Base-by-base conservation (phyloP, 1,140 invertebrate species). In the Thereuonema tuberculata region DNA sequence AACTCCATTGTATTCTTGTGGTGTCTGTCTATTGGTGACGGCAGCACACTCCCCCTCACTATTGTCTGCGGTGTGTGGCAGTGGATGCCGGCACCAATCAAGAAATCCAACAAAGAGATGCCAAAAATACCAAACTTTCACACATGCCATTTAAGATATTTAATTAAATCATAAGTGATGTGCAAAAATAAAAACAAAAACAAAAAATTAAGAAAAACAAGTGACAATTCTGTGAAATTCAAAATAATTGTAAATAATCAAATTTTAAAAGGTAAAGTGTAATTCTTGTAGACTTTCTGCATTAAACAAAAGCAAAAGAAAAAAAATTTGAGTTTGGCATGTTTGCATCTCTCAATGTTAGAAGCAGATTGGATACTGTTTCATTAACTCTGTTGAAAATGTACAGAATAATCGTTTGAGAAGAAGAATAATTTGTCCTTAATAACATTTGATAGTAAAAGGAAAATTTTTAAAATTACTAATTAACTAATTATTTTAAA, bases 1-100 rank as follows among this genome's bases (percentile, higher is more conserved):
- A 17, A 37, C n/a, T n/a, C n/a, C n/a, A n/a, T n/a, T n/a, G n/a
- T n/a, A n/a, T n/a, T n/a, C n/a, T n/a, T n/a, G n/a, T n/a, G n/a
- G n/a, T n/a, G n/a, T n/a, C n/a, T n/a, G n/a, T 43, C n/a, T 12
- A 43, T 43, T n/a, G 48, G 48, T 50, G 48, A 21, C 48, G 48
- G 48, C 48, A 50, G 48, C 48, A 21, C 48, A 21, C 48, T 12
- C 48, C n/a, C 21, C 24, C 21, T 12, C 3, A 24, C 48, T 12
- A 37, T 37, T 17, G 17, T 50, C 48, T 12, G n/a, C 5, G 21
- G 5, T 9, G 9, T 12, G 12, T 9, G 48, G 9, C 9, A 20
- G 5, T 5, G 48, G 48, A 50, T 50, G 48, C 48, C 48, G 48
- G 48, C 48, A 50, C 48, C 48, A 50, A 50, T 50, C 48, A 9